These are phyloP conservation scores for Anneissia japonica DNA, from an alignment of 35 echinoderm and acorn worm species.

Conservation along the genomic window DNA sequence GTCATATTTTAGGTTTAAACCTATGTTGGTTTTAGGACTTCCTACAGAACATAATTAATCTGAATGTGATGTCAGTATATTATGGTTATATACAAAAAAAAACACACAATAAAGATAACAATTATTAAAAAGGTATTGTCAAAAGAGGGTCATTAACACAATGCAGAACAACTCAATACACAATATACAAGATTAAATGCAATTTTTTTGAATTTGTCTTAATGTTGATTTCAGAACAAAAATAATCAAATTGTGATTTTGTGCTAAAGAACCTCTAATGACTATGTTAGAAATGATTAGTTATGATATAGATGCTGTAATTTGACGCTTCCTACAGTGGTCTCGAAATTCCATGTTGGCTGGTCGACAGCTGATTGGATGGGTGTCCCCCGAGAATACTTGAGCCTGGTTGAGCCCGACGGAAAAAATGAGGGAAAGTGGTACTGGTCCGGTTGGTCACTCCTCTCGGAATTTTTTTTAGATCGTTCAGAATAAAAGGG, in stretches of 20 bases:
- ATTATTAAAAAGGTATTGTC: too few relatives aligned
- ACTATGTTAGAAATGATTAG: neutral
- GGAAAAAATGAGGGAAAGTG: neutral
- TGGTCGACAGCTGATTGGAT: neutral
- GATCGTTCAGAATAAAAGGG: neutral
- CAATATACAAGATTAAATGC: too few relatives aligned
- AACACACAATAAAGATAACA: too few relatives aligned
- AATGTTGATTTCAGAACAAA: too few relatives aligned
- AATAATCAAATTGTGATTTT: too few relatives aligned
- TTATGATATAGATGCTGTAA: neutral
- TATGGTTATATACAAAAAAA: neutral
- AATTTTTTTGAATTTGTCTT: too few relatives aligned
- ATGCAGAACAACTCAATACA: too few relatives aligned
- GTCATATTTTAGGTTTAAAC: too few relatives aligned
- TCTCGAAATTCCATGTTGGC: neutral
- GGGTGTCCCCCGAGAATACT: neutral
- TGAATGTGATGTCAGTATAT: neutral
- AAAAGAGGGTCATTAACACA: too few relatives aligned
- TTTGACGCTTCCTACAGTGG: neutral
- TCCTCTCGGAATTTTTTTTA: neutral
- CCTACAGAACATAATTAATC: too few relatives aligned
- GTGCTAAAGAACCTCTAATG: neutral
- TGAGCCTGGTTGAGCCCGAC: neutral
- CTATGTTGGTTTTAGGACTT: too few relatives aligned
- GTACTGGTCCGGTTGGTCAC: neutral